Percentiles rank a stretch among this genome's conserved stretches.
These are phyloP conservation scores for Drosophila nigricruria DNA, from an alignment of 2,888 invertebrate genomes.

Conservation along the genomic window DNA sequence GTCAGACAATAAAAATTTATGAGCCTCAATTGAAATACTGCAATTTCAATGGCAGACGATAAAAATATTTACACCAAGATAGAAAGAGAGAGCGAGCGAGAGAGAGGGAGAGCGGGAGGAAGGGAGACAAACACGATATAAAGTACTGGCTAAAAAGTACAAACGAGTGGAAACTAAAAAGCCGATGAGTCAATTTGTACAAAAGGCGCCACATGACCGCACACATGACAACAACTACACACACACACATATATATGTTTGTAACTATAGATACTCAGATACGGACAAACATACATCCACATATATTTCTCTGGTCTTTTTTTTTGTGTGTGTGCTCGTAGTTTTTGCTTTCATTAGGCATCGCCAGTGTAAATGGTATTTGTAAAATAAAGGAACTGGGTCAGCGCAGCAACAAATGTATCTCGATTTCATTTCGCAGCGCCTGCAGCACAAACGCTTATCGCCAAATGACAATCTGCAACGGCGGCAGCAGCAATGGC, in stretches of 20 bases:
- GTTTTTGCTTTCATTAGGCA: conserved; percentile 74
- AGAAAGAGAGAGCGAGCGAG: neutral
- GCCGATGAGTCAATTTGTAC: conserved; percentile 72
- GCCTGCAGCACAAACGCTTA: conserved; percentile 60
- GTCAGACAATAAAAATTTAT: conserved; percentile 77
- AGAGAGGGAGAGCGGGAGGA: neutral
- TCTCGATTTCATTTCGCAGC: conserved; percentile 76
- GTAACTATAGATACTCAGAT: neutral
- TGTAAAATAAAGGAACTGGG: conserved; percentile 66
- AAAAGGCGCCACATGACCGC: conserved; percentile 63
- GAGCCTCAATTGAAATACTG: conserved; percentile 72
- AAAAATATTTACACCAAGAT: conserved; percentile 44
- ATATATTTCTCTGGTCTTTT: conserved; percentile 1
- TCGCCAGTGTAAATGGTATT: conserved; percentile 23
- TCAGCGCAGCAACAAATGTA: conserved; percentile 73
- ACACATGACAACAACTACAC: conserved; percentile 19
- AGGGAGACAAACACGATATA: conserved; percentile 21
- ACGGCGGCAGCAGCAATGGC: conserved; percentile 3
- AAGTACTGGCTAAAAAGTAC: conserved; percentile 29
- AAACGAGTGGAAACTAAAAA: conserved; percentile 20
- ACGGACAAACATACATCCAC: neutral
- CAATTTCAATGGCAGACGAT: conserved; percentile 78
- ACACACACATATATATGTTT: neutral
- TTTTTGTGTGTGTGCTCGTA: conserved; percentile 19
- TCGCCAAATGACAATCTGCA: conserved; percentile 72